Base-by-base conservation (phyloP, 2,797 vertebrate genomes). In the Acridotheres tristis region DNA sequence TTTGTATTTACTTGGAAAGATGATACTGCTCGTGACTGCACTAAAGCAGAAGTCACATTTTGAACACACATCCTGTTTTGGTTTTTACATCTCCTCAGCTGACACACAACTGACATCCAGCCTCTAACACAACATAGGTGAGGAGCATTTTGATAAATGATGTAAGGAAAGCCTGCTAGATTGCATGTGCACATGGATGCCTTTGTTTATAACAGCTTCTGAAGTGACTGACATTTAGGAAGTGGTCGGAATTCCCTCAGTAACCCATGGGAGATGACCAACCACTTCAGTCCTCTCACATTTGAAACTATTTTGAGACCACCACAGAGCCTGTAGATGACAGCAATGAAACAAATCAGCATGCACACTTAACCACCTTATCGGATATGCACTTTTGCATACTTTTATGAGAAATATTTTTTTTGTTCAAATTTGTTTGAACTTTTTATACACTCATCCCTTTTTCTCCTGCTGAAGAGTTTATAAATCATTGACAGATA, bases 101-200 rank as follows among this genome's bases (percentile, higher is more conserved):
- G 79, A 58, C 75, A 65, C 29, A 34, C 50, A 78, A 29, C 27
- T 50, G 30, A 50, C 3, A 0, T 34, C 76, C 57, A 91, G 45
- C 30, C 38, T 59, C 54, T 76, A 71, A 75, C 5, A 50, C 1
- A 5, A 81, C 0, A 0, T 2, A 57, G 13, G 15, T 1, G 0
- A 81, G 69, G 23, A 75, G 34, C 16, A 63, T 69, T 78, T 54
- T 85, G 74, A 48, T 27, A 87, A 79, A 78, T 3, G 3, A 32
- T 16, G 12, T 42, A 57, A 92, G 27, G 16, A 50, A 59, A 80
- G 78, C 32, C 43, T 69, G 25, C 15, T 50, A 26, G 17, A 25
- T 43, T 89, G 71, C n/a, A 40, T 9, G 22, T 34, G 51, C 25
- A 30, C 13, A 11, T 0, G 0, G 25, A 61, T n/a, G 16, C 5